phyloP scores from a whole-genome alignment of 2,113 vertebrate species.

The Columba livia region DNA sequence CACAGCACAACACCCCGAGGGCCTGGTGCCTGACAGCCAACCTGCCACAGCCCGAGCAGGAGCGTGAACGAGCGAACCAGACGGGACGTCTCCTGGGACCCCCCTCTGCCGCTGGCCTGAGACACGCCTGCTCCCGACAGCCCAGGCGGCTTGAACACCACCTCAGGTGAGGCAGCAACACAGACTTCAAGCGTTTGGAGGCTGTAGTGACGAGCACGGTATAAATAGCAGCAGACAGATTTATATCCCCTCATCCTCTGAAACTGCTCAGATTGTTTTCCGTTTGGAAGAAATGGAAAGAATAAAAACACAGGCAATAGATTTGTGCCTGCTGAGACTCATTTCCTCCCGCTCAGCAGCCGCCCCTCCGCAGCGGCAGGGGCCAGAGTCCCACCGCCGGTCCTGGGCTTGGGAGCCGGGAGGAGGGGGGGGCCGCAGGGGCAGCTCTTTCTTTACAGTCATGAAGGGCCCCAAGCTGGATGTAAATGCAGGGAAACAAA shows the following conservation, averaged over 20 bases:
- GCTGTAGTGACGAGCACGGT: not conserved
- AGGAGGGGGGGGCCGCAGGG: not conserved
- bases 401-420: not conserved
- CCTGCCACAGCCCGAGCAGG: not conserved
- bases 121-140: not conserved
- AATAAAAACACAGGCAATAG: conserved; percentile 4
- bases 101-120: not conserved
- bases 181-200: not conserved
- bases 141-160: not conserved
- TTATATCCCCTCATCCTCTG: conserved; percentile 5
- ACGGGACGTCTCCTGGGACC: not conserved
- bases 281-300: conserved; percentile 33
- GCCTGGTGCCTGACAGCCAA: not conserved
- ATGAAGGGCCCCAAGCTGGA: not conserved
- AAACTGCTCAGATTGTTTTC: conserved; percentile 16
- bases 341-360: conserved; percentile 31
- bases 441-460: not conserved
- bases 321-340: conserved; percentile 51
- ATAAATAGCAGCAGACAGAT: conserved; percentile 57
- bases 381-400: not conserved
- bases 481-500: not conserved
- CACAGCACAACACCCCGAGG: not conserved
- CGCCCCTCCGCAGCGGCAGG: not conserved
- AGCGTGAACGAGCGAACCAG: not conserved
- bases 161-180: not conserved